A percentile compares a stretch with the other conserved stretches of the same genome.
Conservation (phyloP, 2,888 invertebrate species). For the Cryptophagus acutangulus region DNA sequence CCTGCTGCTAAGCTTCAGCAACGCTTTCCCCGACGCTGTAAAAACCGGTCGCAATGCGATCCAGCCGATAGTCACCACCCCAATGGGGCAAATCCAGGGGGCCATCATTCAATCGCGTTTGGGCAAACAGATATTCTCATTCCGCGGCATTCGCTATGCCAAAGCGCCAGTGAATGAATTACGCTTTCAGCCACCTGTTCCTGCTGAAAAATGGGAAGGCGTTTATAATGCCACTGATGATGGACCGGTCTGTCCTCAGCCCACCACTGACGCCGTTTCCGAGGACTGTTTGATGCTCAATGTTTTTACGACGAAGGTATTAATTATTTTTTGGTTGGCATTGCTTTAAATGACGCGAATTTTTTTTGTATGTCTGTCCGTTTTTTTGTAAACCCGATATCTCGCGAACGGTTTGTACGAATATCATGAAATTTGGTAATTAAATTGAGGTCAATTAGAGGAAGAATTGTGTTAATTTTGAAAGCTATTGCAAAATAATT, state of each 20-base stretch:
- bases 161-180: constrained; percentile 40
- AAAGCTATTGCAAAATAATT: constrained; percentile 1
- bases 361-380: too few species aligned
- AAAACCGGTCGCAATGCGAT: constrained; percentile 13
- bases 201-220: constrained; percentile 41
- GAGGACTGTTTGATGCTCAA: constrained; percentile 65
- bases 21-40: constrained; percentile 20
- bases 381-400: too few species aligned
- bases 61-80: constrained; percentile 26
- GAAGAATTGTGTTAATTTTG: background rate
- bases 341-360: background rate
- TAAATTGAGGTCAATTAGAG: too few species aligned
- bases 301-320: constrained; percentile 54
- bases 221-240: constrained; percentile 41
- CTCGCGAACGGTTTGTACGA: too few species aligned
- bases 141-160: constrained; percentile 37
- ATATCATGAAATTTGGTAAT: too few species aligned
- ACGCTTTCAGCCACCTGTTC: constrained; percentile 44
- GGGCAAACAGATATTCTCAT: constrained; percentile 35
- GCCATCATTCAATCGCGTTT: constrained; percentile 31
- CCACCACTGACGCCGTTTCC: constrained; percentile 41
- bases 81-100: constrained; percentile 35
- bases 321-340: background rate
- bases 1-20: background rate
- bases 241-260: constrained; percentile 43